phyloP scores from a whole-genome alignment of 1,140 invertebrate genomes.

The Eurosta solidaginis region DNA sequence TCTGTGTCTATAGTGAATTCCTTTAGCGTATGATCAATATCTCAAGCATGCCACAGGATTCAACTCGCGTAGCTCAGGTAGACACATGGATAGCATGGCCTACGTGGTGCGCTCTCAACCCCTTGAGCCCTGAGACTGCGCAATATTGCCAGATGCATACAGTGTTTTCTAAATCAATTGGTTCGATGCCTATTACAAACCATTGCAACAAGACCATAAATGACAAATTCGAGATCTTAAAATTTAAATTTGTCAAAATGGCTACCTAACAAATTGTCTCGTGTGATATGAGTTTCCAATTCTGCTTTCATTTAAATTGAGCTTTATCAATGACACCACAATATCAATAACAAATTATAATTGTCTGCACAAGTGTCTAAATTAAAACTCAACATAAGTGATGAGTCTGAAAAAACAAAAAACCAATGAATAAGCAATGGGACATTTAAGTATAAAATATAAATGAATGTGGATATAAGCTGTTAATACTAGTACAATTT shows the following conservation, averaged over 20 bases:
- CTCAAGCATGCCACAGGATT: too few species aligned
- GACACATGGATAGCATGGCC: too few species aligned
- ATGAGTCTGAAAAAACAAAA: background rate
- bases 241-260: background rate
- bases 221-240: background rate
- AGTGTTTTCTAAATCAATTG: too few species aligned
- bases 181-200: background rate
- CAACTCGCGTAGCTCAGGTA: too few species aligned
- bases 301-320: slow-evolving; percentile 8
- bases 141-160: too few species aligned
- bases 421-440: background rate
- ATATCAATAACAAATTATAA: slow-evolving; percentile 7
- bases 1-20: too few species aligned
- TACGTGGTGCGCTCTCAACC: too few species aligned
- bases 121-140: too few species aligned
- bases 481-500: slow-evolving; percentile 6
- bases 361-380: slow-evolving; percentile 28
- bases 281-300: background rate
- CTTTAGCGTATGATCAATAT: too few species aligned
- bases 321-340: background rate
- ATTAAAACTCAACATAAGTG: background rate
- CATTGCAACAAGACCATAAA: background rate
- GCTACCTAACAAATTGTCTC: background rate
- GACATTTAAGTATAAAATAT: background rate
- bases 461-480: background rate